Percentiles rank a stretch among this genome's conserved stretches.
Evolutionary conservation across 2,888 invertebrate genomes (phyloP).

Genomic region (Iselma pallidipennis): DNA sequence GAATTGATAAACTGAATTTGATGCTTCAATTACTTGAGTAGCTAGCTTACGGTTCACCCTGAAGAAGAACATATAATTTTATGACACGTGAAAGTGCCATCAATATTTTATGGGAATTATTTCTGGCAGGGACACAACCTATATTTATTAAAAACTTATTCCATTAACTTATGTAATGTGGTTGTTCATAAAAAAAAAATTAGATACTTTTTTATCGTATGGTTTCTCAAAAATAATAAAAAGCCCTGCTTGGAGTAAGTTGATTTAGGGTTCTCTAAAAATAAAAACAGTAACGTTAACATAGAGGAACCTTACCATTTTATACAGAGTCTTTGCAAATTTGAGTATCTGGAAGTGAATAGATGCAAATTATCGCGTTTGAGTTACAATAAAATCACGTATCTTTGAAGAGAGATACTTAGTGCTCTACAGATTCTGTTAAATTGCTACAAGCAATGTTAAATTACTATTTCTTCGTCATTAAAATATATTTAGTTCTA

Average conservation of each 20-base stretch:
- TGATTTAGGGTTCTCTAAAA: too few relatives aligned
- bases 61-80: conserved; percentile 16
- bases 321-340: too few relatives aligned
- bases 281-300: too few relatives aligned
- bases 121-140: not conserved
- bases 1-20: conserved; percentile 22
- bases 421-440: not conserved
- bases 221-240: too few relatives aligned
- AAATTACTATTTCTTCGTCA: not conserved
- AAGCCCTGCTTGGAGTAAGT: too few relatives aligned
- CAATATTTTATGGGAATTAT: conserved; percentile 13
- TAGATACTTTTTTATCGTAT: not conserved
- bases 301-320: too few relatives aligned
- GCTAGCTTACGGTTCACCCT: conserved; percentile 1
- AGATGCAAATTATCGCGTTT: not conserved
- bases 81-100: conserved; percentile 11
- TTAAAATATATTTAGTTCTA: too few relatives aligned
- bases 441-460: not conserved
- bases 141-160: not conserved
- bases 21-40: conserved; percentile 23
- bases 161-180: not conserved
- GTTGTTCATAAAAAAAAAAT: not conserved
- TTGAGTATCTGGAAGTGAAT: not conserved
- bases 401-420: not conserved
- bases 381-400: not conserved